Evolutionary conservation across 2,888 invertebrate genomes (phyloP).

Genomic region (Margaritifera margaritifera): DNA sequence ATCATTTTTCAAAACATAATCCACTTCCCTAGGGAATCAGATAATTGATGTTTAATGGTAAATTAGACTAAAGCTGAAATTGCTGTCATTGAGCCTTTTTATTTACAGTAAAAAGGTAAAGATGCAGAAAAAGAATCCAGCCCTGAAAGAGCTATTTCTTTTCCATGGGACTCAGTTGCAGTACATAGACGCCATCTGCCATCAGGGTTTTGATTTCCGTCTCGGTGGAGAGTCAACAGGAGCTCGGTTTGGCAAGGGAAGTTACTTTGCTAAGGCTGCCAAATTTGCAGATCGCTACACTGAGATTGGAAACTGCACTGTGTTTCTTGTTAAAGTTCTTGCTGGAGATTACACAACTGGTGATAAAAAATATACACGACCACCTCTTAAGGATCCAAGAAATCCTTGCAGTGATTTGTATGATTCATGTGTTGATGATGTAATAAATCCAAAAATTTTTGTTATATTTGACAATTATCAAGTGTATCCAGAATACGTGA

Average conservation of each 20-base stretch:
- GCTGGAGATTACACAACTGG: conserved; percentile 56
- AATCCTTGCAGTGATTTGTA: conserved; percentile 52
- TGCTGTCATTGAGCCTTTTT: no score
- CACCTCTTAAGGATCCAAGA: conserved; percentile 51
- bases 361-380: conserved; percentile 48
- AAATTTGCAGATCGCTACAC: conserved; percentile 45
- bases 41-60: no score
- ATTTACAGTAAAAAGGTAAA: conserved; percentile 46
- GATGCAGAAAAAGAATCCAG: conserved; percentile 37
- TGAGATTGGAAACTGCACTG: conserved; percentile 19
- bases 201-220: conserved; percentile 62
- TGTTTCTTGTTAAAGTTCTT: conserved; percentile 61
- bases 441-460: conserved; percentile 52
- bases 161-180: conserved; percentile 56
- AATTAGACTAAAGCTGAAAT: no score
- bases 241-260: conserved; percentile 56
- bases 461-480: conserved; percentile 60
- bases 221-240: conserved; percentile 53
- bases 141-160: conserved; percentile 36
- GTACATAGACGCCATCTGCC: conserved; percentile 51
- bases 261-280: conserved; percentile 56
- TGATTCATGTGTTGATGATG: conserved; percentile 61
- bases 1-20: no score
- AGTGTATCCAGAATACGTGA: conserved; percentile 63
- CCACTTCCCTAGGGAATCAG: no score